Conservation (phyloP, 2,797 vertebrate genomes). For the Fistularia tabacaria region DNA sequence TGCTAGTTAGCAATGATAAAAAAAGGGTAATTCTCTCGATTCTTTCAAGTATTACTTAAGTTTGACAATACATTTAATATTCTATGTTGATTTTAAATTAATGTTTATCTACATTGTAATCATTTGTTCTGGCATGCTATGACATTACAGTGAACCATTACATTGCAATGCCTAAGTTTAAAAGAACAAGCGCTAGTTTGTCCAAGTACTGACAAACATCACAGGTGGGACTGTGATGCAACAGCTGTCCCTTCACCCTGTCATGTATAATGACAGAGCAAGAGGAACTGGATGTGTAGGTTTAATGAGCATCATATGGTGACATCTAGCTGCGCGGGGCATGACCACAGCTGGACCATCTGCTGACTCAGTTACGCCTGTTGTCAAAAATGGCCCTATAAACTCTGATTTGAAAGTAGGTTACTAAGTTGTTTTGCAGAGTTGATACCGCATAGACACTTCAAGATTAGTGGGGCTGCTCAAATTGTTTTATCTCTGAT, state of each 20-base stretch:
- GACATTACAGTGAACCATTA: too few relatives aligned
- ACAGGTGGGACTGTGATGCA: constrained; percentile 49
- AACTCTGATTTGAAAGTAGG: constrained; percentile 16
- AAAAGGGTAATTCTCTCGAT: too few relatives aligned
- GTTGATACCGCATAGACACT: not conserved
- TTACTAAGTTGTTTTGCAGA: not conserved
- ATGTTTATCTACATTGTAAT: too few relatives aligned
- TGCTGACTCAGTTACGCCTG: constrained; percentile 40
- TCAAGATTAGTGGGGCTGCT: too few relatives aligned
- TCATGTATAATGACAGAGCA: constrained; percentile 57
- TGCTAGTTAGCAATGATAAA: too few relatives aligned
- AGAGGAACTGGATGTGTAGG: constrained; percentile 64
- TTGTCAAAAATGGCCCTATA: constrained; percentile 34
- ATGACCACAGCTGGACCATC: constrained; percentile 55
- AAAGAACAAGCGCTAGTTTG: constrained; percentile 3
- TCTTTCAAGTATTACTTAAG: too few relatives aligned
- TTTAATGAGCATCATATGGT: constrained; percentile 51
- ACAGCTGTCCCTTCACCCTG: constrained; percentile 57
- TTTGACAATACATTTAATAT: too few relatives aligned
- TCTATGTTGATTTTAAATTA: too few relatives aligned
- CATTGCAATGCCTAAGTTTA: too few relatives aligned
- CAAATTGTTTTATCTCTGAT: too few relatives aligned
- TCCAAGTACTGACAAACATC: constrained; percentile 31
- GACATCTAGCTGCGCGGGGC: constrained; percentile 45
- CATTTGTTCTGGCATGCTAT: too few relatives aligned